These are phyloP conservation scores for Euspilapteryx auroguttella DNA, from an alignment of 2,888 invertebrate species.

Conservation along the genomic window DNA sequence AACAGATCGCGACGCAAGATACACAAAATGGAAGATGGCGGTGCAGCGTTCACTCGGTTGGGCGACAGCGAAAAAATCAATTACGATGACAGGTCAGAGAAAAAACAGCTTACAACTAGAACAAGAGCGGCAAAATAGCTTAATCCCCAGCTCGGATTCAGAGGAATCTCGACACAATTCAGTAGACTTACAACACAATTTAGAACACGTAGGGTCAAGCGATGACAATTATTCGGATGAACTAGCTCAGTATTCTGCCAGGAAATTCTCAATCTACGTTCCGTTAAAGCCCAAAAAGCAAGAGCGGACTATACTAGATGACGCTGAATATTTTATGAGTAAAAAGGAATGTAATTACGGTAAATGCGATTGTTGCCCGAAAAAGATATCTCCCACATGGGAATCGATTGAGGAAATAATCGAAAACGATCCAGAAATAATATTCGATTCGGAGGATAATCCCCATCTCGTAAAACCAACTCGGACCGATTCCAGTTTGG, in stretches of 20 bases:
- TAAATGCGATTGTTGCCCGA: conserved; percentile 38
- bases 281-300: conserved; percentile 18
- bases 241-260: conserved; percentile 28
- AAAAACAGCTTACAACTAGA: conserved; percentile 25
- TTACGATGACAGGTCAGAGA: conserved; percentile 76
- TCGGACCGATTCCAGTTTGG: conserved; percentile 9
- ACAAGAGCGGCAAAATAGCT: conserved; percentile 1
- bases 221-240: conserved; percentile 17
- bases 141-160: conserved; percentile 11
- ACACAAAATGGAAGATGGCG: conserved; percentile 94
- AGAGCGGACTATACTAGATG: conserved; percentile 40
- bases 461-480: conserved; percentile 33
- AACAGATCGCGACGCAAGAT: conserved; percentile 78
- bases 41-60: conserved; percentile 90
- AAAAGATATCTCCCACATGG: conserved; percentile 32
- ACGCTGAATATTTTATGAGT: conserved; percentile 33
- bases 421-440: conserved; percentile 51
- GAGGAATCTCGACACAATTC: conserved; percentile 25
- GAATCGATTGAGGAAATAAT: conserved; percentile 43
- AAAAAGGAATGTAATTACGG: conserved; percentile 48
- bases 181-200: neutral
- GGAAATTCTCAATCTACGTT: conserved; percentile 33
- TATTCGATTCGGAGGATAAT: conserved; percentile 42
- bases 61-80: conserved; percentile 75
- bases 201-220: neutral